Base-by-base conservation (phyloP, 2,888 invertebrate genomes). In the Lymantria dispar region DNA sequence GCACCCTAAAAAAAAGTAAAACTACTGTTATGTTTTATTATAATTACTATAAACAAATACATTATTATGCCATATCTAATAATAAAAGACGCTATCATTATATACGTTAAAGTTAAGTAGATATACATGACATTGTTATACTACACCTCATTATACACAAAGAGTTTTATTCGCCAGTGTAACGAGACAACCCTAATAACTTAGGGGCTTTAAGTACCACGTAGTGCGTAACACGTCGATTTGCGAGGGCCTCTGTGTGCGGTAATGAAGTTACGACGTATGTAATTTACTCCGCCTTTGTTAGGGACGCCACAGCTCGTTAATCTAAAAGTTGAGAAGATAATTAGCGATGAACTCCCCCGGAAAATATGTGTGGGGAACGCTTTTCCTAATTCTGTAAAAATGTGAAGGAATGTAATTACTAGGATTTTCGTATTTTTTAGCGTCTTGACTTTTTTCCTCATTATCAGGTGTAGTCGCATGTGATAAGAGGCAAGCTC, bases 281-380 rank as follows among this genome's bases (percentile, higher is more conserved):
- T 68, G 72, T 74, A 72, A 76, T 74, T 69, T 70, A 65, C 63
- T 60, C 64, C 52, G 55, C 55, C 58, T 50, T 45, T 54, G 40
- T 10, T 10, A 40, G 14, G 15, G 14, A 14, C 14, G 15, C 40
- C 40, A 8, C 14, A 72, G 74, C 72, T 73, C 70, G 72, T 68
- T 72, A 72, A 73, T 70, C 68, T 63, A 60, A 72, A 77, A 78
- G 74, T 78, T 77, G 63, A 72, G 72, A 70, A 70, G 71, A 70
- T 78, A 74, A 80, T 80, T 77, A 76, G 69, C 66, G 60, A 62
- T 64, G 67, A 75, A 70, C 66, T 72, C n/a, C 12, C 12, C 38
- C 38, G 38, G 38, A 38, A 38, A 38, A 38, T 33, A 5, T 38
- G 13, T 38, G 38, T 38, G 3, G 8, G 33, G 33, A 33, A 33